A percentile compares a stretch with the other conserved stretches of the same genome.
Evolutionary conservation across 2,888 invertebrate species (phyloP).

Genomic region (Phlogophora meticulosa): DNA sequence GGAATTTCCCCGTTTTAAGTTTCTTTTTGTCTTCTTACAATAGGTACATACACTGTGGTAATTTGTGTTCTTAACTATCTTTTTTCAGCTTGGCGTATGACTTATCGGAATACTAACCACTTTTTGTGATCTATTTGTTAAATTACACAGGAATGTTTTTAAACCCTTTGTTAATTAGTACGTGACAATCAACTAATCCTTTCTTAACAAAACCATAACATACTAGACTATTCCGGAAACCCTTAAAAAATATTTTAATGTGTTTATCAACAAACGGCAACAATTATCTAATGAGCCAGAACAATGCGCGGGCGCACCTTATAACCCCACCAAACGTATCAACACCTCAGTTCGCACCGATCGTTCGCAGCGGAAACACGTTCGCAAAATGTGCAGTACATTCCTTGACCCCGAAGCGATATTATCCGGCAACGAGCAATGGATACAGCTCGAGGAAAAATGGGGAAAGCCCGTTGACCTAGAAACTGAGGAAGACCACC

Average conservation of each 20-base stretch:
- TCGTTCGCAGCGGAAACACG: constrained; percentile 33
- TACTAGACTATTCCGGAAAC: constrained; percentile 21
- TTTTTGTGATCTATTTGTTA: no score
- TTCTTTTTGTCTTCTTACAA: no score
- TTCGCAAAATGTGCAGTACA: constrained; percentile 57
- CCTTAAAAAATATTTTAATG: constrained; percentile 34
- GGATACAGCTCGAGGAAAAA: constrained; percentile 82
- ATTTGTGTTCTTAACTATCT: no score
- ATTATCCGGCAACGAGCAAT: constrained; percentile 82
- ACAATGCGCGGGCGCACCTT: constrained; percentile 56
- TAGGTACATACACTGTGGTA: no score
- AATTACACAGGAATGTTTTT: no score
- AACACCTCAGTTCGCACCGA: constrained; percentile 44
- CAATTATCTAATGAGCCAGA: constrained; percentile 46
- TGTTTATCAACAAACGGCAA: constrained; percentile 25
- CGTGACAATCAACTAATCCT: neutral
- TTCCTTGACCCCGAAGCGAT: constrained; percentile 81
- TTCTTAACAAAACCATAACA: neutral
- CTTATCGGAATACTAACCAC: no score
- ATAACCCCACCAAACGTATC: constrained; percentile 36
- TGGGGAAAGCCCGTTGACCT: constrained; percentile 85
- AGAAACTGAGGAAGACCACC: constrained; percentile 80
- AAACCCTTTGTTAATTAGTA: constrained; percentile 1
- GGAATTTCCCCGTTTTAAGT: no score
- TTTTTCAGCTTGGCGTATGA: no score